phyloP scores from a whole-genome alignment of 2,888 invertebrate species.

The Colostygia pectinataria region DNA sequence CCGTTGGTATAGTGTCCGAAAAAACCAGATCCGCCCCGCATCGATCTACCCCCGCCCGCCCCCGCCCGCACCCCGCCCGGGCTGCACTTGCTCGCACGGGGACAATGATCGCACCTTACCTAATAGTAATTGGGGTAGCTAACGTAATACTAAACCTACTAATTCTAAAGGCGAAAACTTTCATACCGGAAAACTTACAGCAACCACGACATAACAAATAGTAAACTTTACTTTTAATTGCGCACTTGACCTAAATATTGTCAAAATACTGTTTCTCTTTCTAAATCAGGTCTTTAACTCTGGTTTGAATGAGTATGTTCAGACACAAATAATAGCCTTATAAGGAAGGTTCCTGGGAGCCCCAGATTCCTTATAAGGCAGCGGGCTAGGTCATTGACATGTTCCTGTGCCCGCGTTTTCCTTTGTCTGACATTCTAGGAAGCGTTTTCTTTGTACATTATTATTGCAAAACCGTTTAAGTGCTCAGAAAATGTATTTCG shows the following conservation, averaged over 20 bases:
- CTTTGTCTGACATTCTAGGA: conserved; percentile 29
- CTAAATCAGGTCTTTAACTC: no score
- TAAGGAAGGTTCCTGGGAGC: no score
- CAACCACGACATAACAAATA: background rate
- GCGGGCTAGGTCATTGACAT: conserved; percentile 15
- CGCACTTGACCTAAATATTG: conserved; percentile 15
- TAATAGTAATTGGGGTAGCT: conserved; percentile 28
- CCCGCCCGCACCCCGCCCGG: conserved; percentile 19
- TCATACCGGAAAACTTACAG: conserved; percentile 1
- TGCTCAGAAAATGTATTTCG: background rate
- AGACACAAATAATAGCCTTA: background rate
- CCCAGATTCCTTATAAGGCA: conserved; percentile 10
- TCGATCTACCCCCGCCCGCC: conserved; percentile 61
- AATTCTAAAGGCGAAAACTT: conserved; percentile 20
- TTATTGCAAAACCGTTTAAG: conserved; percentile 3
- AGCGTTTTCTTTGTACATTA: conserved; percentile 21
- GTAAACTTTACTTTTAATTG: background rate
- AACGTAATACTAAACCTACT: conserved; percentile 17
- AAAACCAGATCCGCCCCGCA: conserved; percentile 78
- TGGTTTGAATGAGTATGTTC: background rate
- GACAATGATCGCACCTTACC: conserved; percentile 31
- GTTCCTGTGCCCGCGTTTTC: conserved; percentile 18
- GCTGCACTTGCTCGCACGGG: conserved; percentile 25
- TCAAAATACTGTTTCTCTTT: no score
- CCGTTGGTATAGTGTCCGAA: conserved; percentile 80